Percentiles rank a stretch among this genome's conserved stretches.
These are phyloP conservation scores for Rachycentron canadum DNA, from an alignment of 2,797 vertebrate genomes.

Conservation along the genomic window DNA sequence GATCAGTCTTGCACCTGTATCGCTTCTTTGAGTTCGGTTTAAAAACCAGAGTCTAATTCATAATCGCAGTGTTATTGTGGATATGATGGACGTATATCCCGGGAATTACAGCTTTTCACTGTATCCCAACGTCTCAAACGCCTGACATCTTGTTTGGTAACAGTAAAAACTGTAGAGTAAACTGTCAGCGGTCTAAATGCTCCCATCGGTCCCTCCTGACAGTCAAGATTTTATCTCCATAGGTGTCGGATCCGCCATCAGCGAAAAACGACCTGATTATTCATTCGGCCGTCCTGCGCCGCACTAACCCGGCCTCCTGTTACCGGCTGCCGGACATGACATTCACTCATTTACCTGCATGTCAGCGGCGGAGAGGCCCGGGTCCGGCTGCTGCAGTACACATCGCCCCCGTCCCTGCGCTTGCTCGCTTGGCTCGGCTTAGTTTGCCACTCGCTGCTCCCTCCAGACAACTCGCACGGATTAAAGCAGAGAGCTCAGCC, in stretches of 20 bases:
- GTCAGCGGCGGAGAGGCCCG: constrained; percentile 64
- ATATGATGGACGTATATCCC: not conserved
- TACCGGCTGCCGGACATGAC: not conserved
- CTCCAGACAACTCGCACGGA: constrained; percentile 73
- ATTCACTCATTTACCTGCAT: constrained; percentile 75
- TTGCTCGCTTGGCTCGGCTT: constrained; percentile 37
- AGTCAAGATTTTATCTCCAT: constrained; percentile 24
- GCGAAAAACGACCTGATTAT: constrained; percentile 17
- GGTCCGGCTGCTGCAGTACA: constrained; percentile 55
- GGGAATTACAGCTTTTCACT: not conserved
- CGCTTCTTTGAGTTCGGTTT: not conserved
- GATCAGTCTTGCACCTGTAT: not conserved
- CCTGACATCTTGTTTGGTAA: constrained; percentile 7
- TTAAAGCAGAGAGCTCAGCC: constrained; percentile 74
- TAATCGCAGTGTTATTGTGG: not conserved
- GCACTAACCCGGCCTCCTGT: not conserved
- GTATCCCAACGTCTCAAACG: not conserved
- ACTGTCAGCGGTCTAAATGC: constrained; percentile 45
- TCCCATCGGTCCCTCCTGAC: not conserved
- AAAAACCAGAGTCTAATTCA: not conserved
- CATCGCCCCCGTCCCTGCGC: constrained; percentile 52
- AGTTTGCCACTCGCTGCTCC: constrained; percentile 42
- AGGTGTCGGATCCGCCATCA: constrained; percentile 66
- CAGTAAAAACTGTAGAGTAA: not conserved
- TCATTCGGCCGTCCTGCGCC: constrained; percentile 6